Evolutionary conservation across 2,113 vertebrate genomes (phyloP).

Genomic region (Hyaena hyaena): DNA sequence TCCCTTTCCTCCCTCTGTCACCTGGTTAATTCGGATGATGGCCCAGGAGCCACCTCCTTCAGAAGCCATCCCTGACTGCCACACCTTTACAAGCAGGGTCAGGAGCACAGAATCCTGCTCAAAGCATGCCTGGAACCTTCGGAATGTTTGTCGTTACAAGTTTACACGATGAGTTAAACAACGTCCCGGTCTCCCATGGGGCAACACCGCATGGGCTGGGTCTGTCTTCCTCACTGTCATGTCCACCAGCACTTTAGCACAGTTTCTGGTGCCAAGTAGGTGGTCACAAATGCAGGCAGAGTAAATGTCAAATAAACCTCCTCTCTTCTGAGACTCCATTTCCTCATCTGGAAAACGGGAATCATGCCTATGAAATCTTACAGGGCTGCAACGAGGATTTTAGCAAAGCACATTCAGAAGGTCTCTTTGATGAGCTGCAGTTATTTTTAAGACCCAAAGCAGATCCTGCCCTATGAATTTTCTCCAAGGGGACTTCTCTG

Average conservation of each 20-base stretch:
- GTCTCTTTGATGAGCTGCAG: background rate
- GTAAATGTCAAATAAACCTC: background rate
- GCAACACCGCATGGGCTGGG: background rate
- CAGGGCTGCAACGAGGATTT: background rate
- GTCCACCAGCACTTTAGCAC: background rate
- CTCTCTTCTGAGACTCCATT: slow-evolving; percentile 15
- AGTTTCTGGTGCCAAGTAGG: background rate
- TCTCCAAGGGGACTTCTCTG: background rate
- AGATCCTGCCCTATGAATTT: background rate
- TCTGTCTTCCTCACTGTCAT: background rate
- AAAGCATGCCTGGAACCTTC: background rate
- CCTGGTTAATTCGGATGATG: background rate
- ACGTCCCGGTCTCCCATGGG: background rate
- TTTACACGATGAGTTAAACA: background rate
- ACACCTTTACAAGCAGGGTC: background rate
- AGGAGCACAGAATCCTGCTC: background rate
- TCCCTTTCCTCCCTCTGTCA: background rate
- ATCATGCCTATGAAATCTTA: background rate
- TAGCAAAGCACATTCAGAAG: background rate
- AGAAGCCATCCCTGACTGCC: background rate
- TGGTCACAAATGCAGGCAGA: background rate
- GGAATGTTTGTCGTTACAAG: background rate
- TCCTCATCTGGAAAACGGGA: slow-evolving; percentile 9
- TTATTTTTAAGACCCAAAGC: background rate
- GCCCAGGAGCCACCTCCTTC: background rate